Evolutionary conservation across 2,888 invertebrate genomes (phyloP), one percentile per base, ranked within the genome.

Genomic region (Rosalia funebris): DNA sequence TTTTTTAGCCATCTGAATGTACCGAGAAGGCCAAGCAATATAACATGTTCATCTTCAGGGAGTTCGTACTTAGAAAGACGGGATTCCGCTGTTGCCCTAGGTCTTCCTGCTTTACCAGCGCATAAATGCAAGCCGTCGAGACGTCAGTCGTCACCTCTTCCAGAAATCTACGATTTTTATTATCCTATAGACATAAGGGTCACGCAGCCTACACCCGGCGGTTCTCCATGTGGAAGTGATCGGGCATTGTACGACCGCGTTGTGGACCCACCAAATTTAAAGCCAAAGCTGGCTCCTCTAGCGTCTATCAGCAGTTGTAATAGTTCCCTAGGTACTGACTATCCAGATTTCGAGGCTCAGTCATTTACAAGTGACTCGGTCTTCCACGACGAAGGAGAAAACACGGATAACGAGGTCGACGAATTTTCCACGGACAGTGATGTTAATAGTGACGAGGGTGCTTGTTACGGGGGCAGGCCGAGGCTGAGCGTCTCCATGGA

Each of bases 351-450:
- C 71, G 92, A 91, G 74, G 83, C 89, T 65, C 87, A 87, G 62
- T 88, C 90, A 62, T 87, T 89, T 11, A 85, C 89, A 41, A 89
- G 91, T 50, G 93, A 93, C 80, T 92, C 93, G 14, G 92, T 93
- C 59, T 93, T 93, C 79, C 64, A 63, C 11, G 67, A 69, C 62
- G 54, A 72, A 46, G 72, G 71, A 4, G 85, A 88, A 70, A 92
- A 92, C 72, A 93, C 93, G 11, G 93, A 93, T 77, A 92, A 92
- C 75, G 93, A 93, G 75, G 89, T 92, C 71, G 92, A 91, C 74
- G 71, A 72, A 32, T 90, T 93, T 77, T 92, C 92, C 60, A 92
- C 92, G 34, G 93, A 93, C 76, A 93, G 91, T 74, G 92, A 91
- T 68, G 88, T 88, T n/a, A 76, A 76, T 47, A 75, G 74, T 63